These are phyloP conservation scores for Amblyjoppa proteus DNA, from an alignment of 2,888 invertebrate genomes.

Conservation along the genomic window DNA sequence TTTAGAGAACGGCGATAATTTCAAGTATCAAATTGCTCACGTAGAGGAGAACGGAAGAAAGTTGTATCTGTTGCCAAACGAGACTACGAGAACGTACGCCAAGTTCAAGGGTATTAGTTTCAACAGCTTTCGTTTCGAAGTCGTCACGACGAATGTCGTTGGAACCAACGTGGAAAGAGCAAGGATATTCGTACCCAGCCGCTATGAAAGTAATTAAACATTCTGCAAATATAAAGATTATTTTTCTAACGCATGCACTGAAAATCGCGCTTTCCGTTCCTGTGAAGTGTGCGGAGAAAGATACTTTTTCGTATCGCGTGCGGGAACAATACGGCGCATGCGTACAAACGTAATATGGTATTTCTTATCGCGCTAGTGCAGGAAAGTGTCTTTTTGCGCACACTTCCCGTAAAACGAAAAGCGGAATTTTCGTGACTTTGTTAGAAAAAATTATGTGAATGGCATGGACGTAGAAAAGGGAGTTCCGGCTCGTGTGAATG, in stretches of 20 bases:
- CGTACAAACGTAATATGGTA: too few species aligned
- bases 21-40: slow-evolving; percentile 89
- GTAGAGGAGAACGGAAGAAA: slow-evolving; percentile 84
- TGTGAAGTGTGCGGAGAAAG: too few species aligned
- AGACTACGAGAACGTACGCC: slow-evolving; percentile 88
- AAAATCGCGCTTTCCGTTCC: too few species aligned
- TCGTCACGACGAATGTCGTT: slow-evolving; percentile 88
- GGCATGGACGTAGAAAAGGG: too few species aligned
- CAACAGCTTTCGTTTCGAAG: slow-evolving; percentile 86
- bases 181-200: slow-evolving; percentile 88
- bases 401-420: too few species aligned
- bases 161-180: slow-evolving; percentile 88
- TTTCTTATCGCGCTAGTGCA: too few species aligned
- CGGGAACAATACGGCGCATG: too few species aligned
- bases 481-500: too few species aligned
- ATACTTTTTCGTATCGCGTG: too few species aligned
- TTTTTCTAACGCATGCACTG: not conserved
- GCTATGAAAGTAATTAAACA: slow-evolving; percentile 85
- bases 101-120: slow-evolving; percentile 86
- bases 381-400: too few species aligned
- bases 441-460: too few species aligned
- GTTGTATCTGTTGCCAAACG: slow-evolving; percentile 85
- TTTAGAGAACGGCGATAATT: slow-evolving; percentile 91
- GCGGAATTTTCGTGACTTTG: not conserved
- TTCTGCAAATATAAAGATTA: slow-evolving; percentile 2